These are phyloP conservation scores for Amphiprion percula DNA, from an alignment of 2,113 vertebrate genomes.

Conservation along the genomic window DNA sequence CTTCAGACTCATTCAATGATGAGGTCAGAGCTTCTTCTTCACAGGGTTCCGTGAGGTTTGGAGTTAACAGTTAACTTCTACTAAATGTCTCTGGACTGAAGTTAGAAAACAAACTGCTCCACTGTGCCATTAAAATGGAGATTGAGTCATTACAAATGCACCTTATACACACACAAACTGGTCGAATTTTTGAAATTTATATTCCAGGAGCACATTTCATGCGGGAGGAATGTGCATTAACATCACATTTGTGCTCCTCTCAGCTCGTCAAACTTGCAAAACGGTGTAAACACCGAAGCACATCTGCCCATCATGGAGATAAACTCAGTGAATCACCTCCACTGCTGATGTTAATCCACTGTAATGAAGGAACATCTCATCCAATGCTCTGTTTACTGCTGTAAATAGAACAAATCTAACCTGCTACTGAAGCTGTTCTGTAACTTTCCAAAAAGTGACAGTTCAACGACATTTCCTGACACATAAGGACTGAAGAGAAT, in stretches of 20 bases:
- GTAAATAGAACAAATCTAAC: no score
- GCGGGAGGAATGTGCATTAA: slow-evolving; percentile 1
- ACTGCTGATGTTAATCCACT: no score
- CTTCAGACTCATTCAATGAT: no score
- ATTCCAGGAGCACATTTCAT: not conserved
- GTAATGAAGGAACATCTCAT: no score
- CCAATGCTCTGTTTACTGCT: no score
- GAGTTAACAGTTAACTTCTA: not conserved
- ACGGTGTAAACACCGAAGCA: slow-evolving; percentile 1
- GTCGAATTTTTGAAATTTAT: slow-evolving; percentile 11
- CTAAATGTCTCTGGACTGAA: not conserved
- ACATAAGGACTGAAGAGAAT: no score
- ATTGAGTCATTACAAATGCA: slow-evolving; percentile 24
- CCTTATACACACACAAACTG: slow-evolving; percentile 2
- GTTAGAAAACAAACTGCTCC: not conserved
- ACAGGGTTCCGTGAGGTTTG: no score
- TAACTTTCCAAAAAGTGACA: no score
- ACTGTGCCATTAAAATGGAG: slow-evolving; percentile 19
- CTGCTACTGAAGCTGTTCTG: no score
- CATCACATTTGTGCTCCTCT: slow-evolving; percentile 11
- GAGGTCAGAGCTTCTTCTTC: no score
- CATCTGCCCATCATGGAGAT: slow-evolving; percentile 6
- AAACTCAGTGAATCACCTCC: not conserved
- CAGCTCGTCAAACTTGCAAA: slow-evolving; percentile 32
- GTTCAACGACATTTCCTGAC: not conserved